Evolutionary conservation across 2,113 vertebrate genomes (phyloP), one percentile per base, ranked within the genome.

Genomic region (Entosphenus tridentatus): DNA sequence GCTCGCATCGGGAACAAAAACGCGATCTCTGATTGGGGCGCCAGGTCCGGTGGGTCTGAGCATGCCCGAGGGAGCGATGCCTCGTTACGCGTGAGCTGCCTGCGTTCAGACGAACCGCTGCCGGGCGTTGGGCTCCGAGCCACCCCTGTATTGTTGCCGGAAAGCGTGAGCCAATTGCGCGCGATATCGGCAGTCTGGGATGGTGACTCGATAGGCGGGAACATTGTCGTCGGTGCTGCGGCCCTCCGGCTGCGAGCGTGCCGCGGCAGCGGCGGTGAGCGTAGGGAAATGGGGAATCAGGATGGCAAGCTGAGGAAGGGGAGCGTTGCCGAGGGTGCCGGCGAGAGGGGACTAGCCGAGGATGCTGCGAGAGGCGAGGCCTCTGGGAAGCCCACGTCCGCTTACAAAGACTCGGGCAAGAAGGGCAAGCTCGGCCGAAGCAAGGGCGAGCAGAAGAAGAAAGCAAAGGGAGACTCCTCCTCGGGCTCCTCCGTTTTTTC

Each of bases 361-460:
- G n/a, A 65, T 8, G n/a, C 62, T 65, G 21, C n/a, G n/a, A n/a
- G 62, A 11, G 62, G 10, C 21, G 62, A 9, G 8, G 62, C 21
- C n/a, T 65, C 62, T 65, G 39, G 39, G 6, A 39, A 39, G 3
- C 39, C 39, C 39, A 7, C 39, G 39, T 39, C 39, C 39, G 6
- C 39, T 39, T 39, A 39, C 39, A 39, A 39, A 39, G 39, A 39
- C 39, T 39, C 39, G 4, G 39, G 39, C 39, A 39, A 39, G 6
- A 65, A 65, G 21, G 62, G 62, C 10, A 16, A 21, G 62, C n/a
- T 65, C n/a, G 62, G 62, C 62, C 62, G 62, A 10, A 21, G 62
- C n/a, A 65, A 65, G 21, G 62, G 62, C 21, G 62, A 65, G n/a
- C n/a, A 21, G n/a, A 65, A 65, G 62, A 65, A 65, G 62, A 65